Conservation (phyloP, 2,888 invertebrate species). For the Clanis bilineata region DNA sequence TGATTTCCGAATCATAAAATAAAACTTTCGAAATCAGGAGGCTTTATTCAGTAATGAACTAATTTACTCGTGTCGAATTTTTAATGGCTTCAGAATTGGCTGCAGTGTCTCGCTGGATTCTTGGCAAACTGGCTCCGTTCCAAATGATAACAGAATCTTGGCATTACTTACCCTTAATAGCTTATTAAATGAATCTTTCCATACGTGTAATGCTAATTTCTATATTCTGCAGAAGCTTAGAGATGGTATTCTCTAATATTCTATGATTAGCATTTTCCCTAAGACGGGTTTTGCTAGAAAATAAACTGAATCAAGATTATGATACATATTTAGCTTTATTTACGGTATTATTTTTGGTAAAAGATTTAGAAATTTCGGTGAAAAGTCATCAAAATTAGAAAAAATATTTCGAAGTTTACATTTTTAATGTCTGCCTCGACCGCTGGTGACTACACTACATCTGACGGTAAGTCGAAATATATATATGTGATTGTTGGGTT, state of each 20-base stretch:
- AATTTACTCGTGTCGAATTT: slow-evolving; percentile 14
- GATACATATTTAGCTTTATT: no score
- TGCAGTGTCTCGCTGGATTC: slow-evolving; percentile 7
- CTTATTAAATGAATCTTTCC: slow-evolving; percentile 20
- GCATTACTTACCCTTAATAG: slow-evolving; percentile 26
- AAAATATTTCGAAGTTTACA: no score
- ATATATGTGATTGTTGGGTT: no score
- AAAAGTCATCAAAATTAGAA: no score
- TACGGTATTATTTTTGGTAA: no score
- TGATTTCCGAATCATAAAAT: background rate
- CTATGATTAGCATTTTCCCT: background rate
- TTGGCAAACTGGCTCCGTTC: slow-evolving; percentile 26
- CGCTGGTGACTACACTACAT: no score
- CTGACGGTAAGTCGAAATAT: no score
- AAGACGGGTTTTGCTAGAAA: background rate
- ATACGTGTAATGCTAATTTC: background rate
- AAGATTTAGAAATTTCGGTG: no score
- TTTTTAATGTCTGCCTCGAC: no score
- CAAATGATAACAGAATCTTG: slow-evolving; percentile 31
- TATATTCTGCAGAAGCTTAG: background rate
- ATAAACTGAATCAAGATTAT: no score
- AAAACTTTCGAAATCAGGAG: background rate
- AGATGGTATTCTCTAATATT: background rate
- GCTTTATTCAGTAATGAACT: slow-evolving; percentile 5
- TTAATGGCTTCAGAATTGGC: slow-evolving; percentile 7